Evolutionary conservation across 2,888 invertebrate species (phyloP), one percentile per base, ranked within the genome.

Genomic region (Reticulitermes lucifugus): DNA sequence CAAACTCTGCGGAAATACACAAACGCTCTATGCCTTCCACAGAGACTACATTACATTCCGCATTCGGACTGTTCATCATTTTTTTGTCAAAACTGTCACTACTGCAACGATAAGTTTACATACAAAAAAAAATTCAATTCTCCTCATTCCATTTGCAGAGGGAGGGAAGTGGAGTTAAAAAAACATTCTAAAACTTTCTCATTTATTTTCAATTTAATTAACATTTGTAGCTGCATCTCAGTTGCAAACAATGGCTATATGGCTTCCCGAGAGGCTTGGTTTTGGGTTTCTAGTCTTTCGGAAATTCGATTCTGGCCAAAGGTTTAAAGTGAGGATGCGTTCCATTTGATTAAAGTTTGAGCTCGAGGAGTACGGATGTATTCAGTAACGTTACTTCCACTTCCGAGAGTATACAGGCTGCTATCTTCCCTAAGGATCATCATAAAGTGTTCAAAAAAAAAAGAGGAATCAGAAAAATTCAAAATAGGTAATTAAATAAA

Each of bases 271-370:
- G 7, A n/a, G 7, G 25, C 6, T 65, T 10, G 25, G 25, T 12
- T 65, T 65, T 5, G 9, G 65, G 65, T 65, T 65, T n/a, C 7
- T 65, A 12, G 9, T 25, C 65, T 65, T 65, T n/a, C 1, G 25
- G 25, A 25, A 65, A 65, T 65, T 65, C n/a, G 65, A 65, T 65
- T 25, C 65, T n/a, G 10, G 65, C 12, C 65, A 9, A 65, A n/a
- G 65, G 1, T 65, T 65, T 65, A 2, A 65, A 65, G 25, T 25
- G 25, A n/a, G 65, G 25, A 12, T n/a, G 25, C n/a, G n/a, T 65
- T 65, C 65, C 65, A 65, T 65, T 65, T 65, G 65, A 65, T 65
- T 60, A n/a, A 65, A n/a, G n/a, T 55, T 65, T 65, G 65, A 65
- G 7, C 65, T 65, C 25, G n/a, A n/a, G 65, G 3, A n/a, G 7